Percentiles rank a stretch among this genome's conserved stretches.
These are phyloP conservation scores for Aspidapion aeneum DNA, from an alignment of 2,888 invertebrate genomes.

Conservation along the genomic window DNA sequence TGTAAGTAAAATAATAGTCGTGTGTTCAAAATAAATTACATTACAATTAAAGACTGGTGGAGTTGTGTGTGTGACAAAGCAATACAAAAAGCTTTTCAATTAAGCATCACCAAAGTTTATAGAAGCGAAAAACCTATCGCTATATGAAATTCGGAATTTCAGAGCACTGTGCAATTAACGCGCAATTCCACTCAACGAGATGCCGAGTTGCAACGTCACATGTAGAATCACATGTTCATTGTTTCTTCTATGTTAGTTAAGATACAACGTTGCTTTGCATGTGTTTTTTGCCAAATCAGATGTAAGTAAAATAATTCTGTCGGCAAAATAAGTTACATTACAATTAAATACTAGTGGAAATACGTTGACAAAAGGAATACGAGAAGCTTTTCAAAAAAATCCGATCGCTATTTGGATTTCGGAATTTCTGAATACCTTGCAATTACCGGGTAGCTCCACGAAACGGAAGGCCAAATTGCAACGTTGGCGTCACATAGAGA, in stretches of 20 bases:
- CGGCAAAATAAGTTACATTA: too few relatives aligned
- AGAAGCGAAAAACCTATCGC: slow-evolving; percentile 17
- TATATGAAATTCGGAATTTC: slow-evolving; percentile 14
- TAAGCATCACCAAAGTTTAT: slow-evolving; percentile 13
- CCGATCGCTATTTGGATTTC: slow-evolving; percentile 20
- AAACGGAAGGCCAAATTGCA: slow-evolving; percentile 21
- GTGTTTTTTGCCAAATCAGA: too few relatives aligned
- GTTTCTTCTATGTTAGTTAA: slow-evolving; percentile 17
- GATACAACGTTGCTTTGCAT: too few relatives aligned
- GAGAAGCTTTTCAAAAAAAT: slow-evolving; percentile 16
- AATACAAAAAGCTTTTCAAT: slow-evolving; percentile 16
- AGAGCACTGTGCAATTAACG: slow-evolving; percentile 11
- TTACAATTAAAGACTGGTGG: too few relatives aligned
- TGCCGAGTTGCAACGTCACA: slow-evolving; percentile 16
- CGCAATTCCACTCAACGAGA: slow-evolving; percentile 22
- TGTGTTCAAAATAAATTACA: too few relatives aligned
- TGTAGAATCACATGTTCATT: slow-evolving; percentile 21
- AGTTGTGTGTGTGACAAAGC: too few relatives aligned
- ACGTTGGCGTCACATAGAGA: slow-evolving; percentile 10
- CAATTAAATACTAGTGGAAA: too few relatives aligned
- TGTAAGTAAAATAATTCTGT: too few relatives aligned
- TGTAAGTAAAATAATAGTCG: too few relatives aligned
- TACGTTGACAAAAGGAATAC: slow-evolving; percentile 11
- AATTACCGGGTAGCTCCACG: slow-evolving; percentile 18
- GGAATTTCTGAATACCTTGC: slow-evolving; percentile 8